phyloP scores from a whole-genome alignment of 2,113 vertebrate genomes.

The Nansenia antarctica region DNA sequence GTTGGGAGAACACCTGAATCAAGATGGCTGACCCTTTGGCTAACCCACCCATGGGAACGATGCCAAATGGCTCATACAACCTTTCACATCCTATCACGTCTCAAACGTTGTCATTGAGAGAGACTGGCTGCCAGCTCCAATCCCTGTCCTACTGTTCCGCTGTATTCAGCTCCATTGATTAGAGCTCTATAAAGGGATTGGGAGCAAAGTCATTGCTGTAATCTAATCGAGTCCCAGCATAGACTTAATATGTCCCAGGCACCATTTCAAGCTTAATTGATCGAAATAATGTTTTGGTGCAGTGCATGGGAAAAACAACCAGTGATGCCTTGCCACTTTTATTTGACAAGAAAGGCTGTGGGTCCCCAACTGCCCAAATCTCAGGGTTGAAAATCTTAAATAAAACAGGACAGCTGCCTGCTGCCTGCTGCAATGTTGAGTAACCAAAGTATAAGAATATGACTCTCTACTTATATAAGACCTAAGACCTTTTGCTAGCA shows the following conservation, averaged over 20 bases:
- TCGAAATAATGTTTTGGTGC: conserved; percentile 9
- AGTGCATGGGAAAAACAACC: conserved; percentile 11
- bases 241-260: background rate
- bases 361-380: too few relatives aligned
- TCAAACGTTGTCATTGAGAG: conserved; percentile 25
- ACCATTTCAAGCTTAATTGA: background rate
- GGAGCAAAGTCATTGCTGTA: conserved; percentile 31
- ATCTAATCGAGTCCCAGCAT: conserved; percentile 23
- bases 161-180: conserved; percentile 38
- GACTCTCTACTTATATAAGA: too few relatives aligned
- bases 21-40: background rate
- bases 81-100: conserved; percentile 13
- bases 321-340: background rate
- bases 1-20: background rate
- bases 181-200: conserved; percentile 22
- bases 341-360: too few relatives aligned
- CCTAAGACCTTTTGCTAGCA: too few relatives aligned
- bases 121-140: conserved; percentile 4
- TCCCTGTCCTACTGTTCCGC: conserved; percentile 10
- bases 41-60: background rate
- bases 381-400: too few relatives aligned
- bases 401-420: too few relatives aligned
- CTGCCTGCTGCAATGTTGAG: too few relatives aligned
- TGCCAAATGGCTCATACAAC: conserved; percentile 15
- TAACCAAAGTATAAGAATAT: too few relatives aligned